phyloP scores from a whole-genome alignment of 2,888 invertebrate species.

The Caenorhabditis auriculariae region DNA sequence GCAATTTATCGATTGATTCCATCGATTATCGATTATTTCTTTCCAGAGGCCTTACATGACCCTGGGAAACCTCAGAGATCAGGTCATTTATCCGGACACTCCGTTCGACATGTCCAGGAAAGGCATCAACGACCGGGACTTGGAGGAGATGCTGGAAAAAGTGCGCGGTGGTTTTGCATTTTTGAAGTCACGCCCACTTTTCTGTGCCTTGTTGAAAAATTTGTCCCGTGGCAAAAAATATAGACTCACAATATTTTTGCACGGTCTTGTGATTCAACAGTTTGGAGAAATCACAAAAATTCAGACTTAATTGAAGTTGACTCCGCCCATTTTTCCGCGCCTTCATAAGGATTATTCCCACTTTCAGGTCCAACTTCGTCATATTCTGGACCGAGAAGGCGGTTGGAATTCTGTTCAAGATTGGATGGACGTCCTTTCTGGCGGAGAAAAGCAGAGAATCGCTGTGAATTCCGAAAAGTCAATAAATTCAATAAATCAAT shows the following conservation, averaged over 20 bases:
- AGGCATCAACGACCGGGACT: conserved; percentile 74
- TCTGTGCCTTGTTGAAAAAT: too few species aligned
- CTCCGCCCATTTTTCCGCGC: too few species aligned
- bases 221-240: too few species aligned
- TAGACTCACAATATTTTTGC: too few species aligned
- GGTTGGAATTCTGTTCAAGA: conserved; percentile 71
- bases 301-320: too few species aligned
- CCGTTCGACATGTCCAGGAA: conserved; percentile 75
- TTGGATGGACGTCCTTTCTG: conserved; percentile 77
- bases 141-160: conserved; percentile 76
- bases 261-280: too few species aligned
- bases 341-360: neutral
- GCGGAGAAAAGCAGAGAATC: conserved; percentile 68
- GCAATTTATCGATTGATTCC: neutral
- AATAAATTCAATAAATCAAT: neutral
- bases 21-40: neutral
- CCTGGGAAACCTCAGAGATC: conserved; percentile 86
- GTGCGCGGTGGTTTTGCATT: conserved; percentile 69
- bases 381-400: conserved; percentile 65
- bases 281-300: too few species aligned
- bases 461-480: conserved; percentile 67
- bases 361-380: conserved; percentile 36
- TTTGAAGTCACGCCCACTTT: too few species aligned
- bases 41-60: conserved; percentile 86
- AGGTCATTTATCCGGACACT: conserved; percentile 87